Evolutionary conservation across 2,797 vertebrate genomes (phyloP), one percentile per base, ranked within the genome.

Genomic region (Sebastes taczanowskii): DNA sequence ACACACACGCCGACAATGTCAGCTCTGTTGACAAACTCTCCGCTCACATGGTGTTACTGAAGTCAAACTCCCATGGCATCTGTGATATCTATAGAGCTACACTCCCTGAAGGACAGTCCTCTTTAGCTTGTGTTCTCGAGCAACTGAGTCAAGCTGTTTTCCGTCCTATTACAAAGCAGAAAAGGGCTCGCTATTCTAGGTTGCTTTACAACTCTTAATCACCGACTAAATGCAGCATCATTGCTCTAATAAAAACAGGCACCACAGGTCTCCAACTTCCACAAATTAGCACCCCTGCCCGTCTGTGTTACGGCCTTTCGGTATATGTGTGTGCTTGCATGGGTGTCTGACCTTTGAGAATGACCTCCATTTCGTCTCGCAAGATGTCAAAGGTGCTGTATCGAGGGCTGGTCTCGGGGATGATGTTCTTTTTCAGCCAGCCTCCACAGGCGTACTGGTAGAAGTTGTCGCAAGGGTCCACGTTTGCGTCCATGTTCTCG

Each of bases 371-470:
- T 73, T 98, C 96, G 11, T 98, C 97, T 86, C 97, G 95, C 87
- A 99, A 92, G 92, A 99, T 97, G 94, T 98, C 97, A 85, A 99
- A 99, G 85, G 97, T 99, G 93, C 98, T 97, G 83, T 99, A 97
- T 90, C 97, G 95, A 29, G 97, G 97, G 90, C 96, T 98, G 92
- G 97, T 98, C 89, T 99, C 98, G 0, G 98, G 98, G 89, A 99
- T 98, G 89, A 99, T 93, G 83, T 99, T 97, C 94, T 95, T 98
- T 89, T 96, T 98, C 58, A 99, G 87, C 98, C 98, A 99, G 35
- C 98, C 98, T 85, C 98, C 98, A 7, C 98, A 99, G 83, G 98
- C 97, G 0, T 96, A 99, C 86, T 98, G 96, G 91, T 98, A 99
- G 82, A 99, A 99, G 93, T 99, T 96, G 5, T 95, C 71, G 71